Base-by-base conservation (phyloP, 2,113 vertebrate species). In the Hydropotes inermis region DNA sequence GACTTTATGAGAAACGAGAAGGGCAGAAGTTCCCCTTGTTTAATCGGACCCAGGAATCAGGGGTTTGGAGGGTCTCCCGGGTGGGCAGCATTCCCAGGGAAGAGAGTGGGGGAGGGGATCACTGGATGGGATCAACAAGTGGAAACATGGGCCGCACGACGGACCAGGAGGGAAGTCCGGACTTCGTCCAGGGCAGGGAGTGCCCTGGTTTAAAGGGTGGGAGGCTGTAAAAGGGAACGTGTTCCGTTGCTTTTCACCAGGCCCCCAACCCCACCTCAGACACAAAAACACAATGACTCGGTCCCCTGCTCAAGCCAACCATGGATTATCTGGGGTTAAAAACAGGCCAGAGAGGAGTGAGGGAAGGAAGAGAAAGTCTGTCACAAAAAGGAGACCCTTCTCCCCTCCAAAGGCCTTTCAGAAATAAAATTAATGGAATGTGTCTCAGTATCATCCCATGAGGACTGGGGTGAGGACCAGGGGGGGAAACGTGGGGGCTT, bases 341-440 rank as follows among this genome's bases (percentile, higher is more conserved):
- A 97, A 86, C 82, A 98, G 96, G 95, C 97, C 97, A 98, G 85
- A 61, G 85, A 94, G 79, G 64, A 94, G 91, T 90, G 91, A 92
- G 89, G 55, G 84, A 95, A 83, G 58, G 87, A 96, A 90, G 82
- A 89, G 52, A 43, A 92, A 57, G 87, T 21, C 96, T 23, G 6
- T 88, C 90, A 98, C 94, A 97, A 93, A 98, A 98, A 94, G 78
- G 93, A 97, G 95, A 91, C 90, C 97, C 91, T 94, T 86, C 91
- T 97, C 91, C 97, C 97, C 84, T 94, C 94, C 95, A 96, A 97
- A 97, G 95, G 96, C 94, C 98, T 98, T 98, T 98, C 97, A 97
- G 94, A 98, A 98, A 98, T 97, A 97, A 98, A 98, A 98, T 98
- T 97, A 98, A 98, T 98, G 98, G 98, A 98, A 98, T 98, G 98